These are phyloP conservation scores for Psettodes erumei DNA, from an alignment of 2,113 vertebrate genomes.

Conservation along the genomic window DNA sequence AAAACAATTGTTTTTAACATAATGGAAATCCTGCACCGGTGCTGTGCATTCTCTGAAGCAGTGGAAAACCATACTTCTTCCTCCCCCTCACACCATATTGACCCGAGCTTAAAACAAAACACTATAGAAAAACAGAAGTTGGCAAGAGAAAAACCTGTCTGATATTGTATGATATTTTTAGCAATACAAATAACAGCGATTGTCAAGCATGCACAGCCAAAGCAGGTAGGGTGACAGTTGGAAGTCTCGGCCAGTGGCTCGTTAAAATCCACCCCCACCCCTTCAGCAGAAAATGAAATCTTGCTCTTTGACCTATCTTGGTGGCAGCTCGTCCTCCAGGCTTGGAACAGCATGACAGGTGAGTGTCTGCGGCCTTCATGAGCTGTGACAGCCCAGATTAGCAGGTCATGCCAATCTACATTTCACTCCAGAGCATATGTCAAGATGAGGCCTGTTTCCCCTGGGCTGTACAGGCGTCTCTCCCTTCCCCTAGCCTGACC, in stretches of 20 bases:
- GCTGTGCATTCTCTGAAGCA: constrained; percentile 23
- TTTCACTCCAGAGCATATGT: constrained; percentile 81
- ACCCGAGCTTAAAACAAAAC: constrained; percentile 35
- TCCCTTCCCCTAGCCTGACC: constrained; percentile 58
- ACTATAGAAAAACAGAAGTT: constrained; percentile 3
- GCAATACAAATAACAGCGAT: constrained; percentile 24
- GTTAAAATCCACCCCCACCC: constrained; percentile 51
- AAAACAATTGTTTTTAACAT: constrained; percentile 56
- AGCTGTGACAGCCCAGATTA: constrained; percentile 80
- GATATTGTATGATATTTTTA: background rate
- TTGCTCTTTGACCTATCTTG: constrained; percentile 72
- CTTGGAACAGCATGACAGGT: constrained; percentile 68
- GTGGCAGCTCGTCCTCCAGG: constrained; percentile 72
- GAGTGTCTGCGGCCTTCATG: constrained; percentile 65
- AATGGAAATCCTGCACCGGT: constrained; percentile 43
- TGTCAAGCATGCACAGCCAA: constrained; percentile 13
- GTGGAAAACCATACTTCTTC: constrained; percentile 34
- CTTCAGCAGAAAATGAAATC: constrained; percentile 61
- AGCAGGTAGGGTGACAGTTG: constrained; percentile 31
- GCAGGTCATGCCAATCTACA: constrained; percentile 78
- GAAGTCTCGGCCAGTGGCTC: constrained; percentile 29
- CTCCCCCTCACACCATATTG: constrained; percentile 60
- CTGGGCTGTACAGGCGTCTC: constrained; percentile 63
- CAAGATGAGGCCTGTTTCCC: constrained; percentile 72
- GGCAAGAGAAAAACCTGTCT: constrained; percentile 3